A percentile compares a stretch with the other conserved stretches of the same genome.
Evolutionary conservation across 2,888 invertebrate species (phyloP).

Genomic region (Empis livida): DNA sequence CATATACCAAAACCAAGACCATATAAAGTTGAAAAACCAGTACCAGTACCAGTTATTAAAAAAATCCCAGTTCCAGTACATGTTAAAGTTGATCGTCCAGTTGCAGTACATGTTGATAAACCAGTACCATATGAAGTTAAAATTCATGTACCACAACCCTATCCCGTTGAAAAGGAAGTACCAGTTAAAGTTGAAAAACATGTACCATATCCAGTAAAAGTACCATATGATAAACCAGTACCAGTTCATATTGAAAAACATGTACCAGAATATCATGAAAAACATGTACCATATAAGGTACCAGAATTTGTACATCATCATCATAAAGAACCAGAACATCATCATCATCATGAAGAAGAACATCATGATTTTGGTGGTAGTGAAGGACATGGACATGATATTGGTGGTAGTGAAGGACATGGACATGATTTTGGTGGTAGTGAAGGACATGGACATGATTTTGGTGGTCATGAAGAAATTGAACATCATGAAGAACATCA

Average conservation of each 20-base stretch:
- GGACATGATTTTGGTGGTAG: constrained; percentile 13
- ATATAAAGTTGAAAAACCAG: constrained; percentile 44
- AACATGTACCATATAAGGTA: constrained; percentile 58
- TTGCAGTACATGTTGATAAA: constrained; percentile 58
- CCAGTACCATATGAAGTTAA: constrained; percentile 63
- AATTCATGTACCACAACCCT: constrained; percentile 52
- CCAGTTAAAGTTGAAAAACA: constrained; percentile 53
- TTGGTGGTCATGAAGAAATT: constrained; percentile 6
- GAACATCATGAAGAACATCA: constrained; percentile 17
- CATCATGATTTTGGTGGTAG: constrained; percentile 23
- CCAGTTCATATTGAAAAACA: constrained; percentile 66
- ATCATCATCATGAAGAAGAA: constrained; percentile 19
- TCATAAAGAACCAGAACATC: constrained; percentile 38
- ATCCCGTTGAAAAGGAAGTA: constrained; percentile 54
- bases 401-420: constrained; percentile 6
- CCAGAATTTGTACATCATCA: constrained; percentile 54
- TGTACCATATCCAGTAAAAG: constrained; percentile 58
- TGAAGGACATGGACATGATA: constrained; percentile 37
- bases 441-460: constrained; percentile 37
- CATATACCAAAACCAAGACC: constrained; percentile 51
- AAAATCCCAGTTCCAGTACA: constrained; percentile 53
- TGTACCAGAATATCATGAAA: constrained; percentile 41
- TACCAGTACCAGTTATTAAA: constrained; percentile 48
- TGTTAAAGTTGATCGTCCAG: constrained; percentile 45
- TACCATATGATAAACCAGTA: constrained; percentile 51